These are phyloP conservation scores for Corvus moneduloides DNA, from an alignment of 2,113 vertebrate genomes.

Conservation along the genomic window DNA sequence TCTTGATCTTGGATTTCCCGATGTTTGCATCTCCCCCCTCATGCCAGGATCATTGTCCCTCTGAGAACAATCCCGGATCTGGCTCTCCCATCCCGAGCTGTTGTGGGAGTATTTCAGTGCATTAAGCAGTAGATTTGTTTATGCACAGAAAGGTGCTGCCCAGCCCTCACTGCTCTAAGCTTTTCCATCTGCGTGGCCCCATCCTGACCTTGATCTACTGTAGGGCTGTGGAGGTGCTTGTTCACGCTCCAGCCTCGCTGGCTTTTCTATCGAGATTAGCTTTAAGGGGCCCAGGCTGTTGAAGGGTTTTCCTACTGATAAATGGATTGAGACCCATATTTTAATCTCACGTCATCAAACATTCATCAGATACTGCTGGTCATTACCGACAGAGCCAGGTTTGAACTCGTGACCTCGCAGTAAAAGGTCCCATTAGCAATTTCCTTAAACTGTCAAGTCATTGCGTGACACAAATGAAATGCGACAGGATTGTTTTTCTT, in stretches of 20 bases:
- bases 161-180: not conserved
- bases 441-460: constrained; percentile 52
- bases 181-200: constrained; percentile 35
- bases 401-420: constrained; percentile 59
- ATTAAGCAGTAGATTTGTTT: not conserved
- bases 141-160: not conserved
- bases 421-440: constrained; percentile 63
- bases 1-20: constrained; percentile 21
- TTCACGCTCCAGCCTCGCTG: not conserved
- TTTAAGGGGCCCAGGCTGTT: constrained; percentile 18
- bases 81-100: not conserved
- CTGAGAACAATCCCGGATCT: constrained; percentile 3
- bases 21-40: not conserved
- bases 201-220: not conserved
- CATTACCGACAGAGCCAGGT: constrained; percentile 47
- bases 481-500: not conserved
- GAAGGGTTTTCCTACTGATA: constrained; percentile 49
- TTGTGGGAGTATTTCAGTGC: not conserved
- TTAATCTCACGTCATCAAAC: constrained; percentile 64
- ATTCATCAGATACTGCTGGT: constrained; percentile 54
- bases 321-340: constrained; percentile 47
- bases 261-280: not conserved
- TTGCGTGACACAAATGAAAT: constrained; percentile 13
- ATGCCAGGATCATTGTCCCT: not conserved
- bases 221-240: not conserved